Evolutionary conservation across 2,797 vertebrate species (phyloP).

Genomic region (Argyrosomus regius): DNA sequence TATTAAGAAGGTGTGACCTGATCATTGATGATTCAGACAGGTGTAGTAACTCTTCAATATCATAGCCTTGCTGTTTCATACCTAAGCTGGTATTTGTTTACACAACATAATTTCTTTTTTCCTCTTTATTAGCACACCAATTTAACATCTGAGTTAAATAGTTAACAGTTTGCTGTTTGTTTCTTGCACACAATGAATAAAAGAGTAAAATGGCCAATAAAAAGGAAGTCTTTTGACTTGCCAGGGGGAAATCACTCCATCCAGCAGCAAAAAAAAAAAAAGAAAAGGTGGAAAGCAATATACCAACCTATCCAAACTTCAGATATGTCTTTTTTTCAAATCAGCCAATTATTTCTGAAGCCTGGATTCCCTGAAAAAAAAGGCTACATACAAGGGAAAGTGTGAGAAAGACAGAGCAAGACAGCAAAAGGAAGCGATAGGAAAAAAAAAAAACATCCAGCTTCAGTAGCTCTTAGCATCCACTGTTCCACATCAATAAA

Average conservation of each 20-base stretch:
- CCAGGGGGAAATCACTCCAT: constrained; percentile 20
- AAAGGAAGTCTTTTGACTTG: constrained; percentile 1
- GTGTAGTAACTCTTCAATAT: not conserved
- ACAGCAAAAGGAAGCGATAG: not conserved
- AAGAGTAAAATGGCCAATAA: constrained; percentile 20
- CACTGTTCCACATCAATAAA: constrained; percentile 56
- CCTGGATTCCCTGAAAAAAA: not conserved
- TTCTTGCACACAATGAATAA: constrained; percentile 9
- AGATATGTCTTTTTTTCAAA: not conserved
- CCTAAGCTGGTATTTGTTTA: not conserved
- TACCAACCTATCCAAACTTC: constrained; percentile 8
- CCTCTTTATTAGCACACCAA: not conserved
- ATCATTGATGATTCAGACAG: not conserved
- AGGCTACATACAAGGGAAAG: constrained; percentile 1
- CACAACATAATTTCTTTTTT: not conserved
- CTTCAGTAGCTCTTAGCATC: constrained; percentile 28
- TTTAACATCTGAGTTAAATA: not conserved
- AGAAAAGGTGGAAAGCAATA: constrained; percentile 17
- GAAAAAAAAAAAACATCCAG: not conserved
- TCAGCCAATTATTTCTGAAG: constrained; percentile 27
- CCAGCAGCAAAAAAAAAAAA: constrained; percentile 1
- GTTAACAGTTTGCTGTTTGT: not conserved
- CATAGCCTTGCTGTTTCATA: not conserved
- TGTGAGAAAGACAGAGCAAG: not conserved
- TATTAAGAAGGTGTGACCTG: too few relatives aligned